These are phyloP conservation scores for Odontomyia ornata DNA, from an alignment of 2,888 invertebrate genomes.

Conservation along the genomic window DNA sequence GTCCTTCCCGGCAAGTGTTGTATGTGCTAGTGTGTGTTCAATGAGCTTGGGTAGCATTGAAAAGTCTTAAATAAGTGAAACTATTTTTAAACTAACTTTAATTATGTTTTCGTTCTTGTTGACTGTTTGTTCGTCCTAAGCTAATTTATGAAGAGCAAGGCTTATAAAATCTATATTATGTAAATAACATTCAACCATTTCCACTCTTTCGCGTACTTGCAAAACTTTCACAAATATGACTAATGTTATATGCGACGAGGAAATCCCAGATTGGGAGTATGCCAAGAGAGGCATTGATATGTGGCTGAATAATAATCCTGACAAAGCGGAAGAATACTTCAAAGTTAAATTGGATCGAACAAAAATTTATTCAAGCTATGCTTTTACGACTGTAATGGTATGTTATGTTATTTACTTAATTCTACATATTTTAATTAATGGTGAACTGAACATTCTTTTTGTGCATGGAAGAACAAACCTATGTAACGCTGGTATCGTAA, in stretches of 20 bases:
- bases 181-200: not conserved
- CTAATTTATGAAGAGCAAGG: not conserved
- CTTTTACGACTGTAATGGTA: slow-evolving; percentile 50
- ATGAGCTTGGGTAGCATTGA: not conserved
- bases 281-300: slow-evolving; percentile 49
- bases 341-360: slow-evolving; percentile 45
- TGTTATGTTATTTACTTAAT: no score
- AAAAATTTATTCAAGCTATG: slow-evolving; percentile 48
- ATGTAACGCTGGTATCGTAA: no score
- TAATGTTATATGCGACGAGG: not conserved
- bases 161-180: not conserved
- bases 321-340: slow-evolving; percentile 49
- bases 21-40: no score
- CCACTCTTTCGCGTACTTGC: no score
- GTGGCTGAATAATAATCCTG: slow-evolving; percentile 52
- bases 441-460: no score
- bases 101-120: not conserved
- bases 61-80: not conserved
- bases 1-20: not conserved
- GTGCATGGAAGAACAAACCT: no score
- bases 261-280: slow-evolving; percentile 49
- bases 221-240: slow-evolving; percentile 13
- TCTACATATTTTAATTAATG: no score
- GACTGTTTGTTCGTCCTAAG: not conserved
- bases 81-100: not conserved